A percentile compares a stretch with the other conserved stretches of the same genome.
phyloP scores from a whole-genome alignment of 2,797 vertebrate genomes.

The Coilia nasus region DNA sequence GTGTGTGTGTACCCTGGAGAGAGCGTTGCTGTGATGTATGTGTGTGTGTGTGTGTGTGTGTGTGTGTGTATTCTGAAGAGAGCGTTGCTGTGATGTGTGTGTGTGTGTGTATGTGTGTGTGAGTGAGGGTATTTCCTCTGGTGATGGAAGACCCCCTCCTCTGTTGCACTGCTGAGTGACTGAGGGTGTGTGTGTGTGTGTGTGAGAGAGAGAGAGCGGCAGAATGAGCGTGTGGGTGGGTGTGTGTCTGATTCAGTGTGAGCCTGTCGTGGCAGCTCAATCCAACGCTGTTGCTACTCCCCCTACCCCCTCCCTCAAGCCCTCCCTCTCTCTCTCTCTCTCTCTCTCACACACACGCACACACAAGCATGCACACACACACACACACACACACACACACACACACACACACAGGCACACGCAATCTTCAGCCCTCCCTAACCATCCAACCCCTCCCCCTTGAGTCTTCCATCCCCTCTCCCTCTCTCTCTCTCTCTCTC shows the following conservation, averaged over 20 bases:
- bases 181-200: background rate
- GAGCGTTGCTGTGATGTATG: too few species aligned
- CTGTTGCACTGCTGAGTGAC: background rate
- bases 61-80: too few species aligned
- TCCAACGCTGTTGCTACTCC: background rate
- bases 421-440: conserved; percentile 10
- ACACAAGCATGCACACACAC: conserved; percentile 26
- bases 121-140: conserved; percentile 2
- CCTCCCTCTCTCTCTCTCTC: background rate
- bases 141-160: conserved; percentile 15
- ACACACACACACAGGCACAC: conserved; percentile 23
- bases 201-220: background rate
- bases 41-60: too few species aligned
- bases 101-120: conserved; percentile 35
- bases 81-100: conserved; percentile 1
- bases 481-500: background rate
- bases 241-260: conserved; percentile 17
- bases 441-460: background rate
- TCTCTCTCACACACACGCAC: background rate
- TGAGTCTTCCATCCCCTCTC: background rate
- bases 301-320: conserved; percentile 16
- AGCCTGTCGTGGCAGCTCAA: background rate
- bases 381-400: background rate
- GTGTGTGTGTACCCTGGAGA: background rate
- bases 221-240: too few species aligned